Evolutionary conservation across 2,797 vertebrate species (phyloP), one percentile per base, ranked within the genome.

Genomic region (Gephyroberyx darwinii): DNA sequence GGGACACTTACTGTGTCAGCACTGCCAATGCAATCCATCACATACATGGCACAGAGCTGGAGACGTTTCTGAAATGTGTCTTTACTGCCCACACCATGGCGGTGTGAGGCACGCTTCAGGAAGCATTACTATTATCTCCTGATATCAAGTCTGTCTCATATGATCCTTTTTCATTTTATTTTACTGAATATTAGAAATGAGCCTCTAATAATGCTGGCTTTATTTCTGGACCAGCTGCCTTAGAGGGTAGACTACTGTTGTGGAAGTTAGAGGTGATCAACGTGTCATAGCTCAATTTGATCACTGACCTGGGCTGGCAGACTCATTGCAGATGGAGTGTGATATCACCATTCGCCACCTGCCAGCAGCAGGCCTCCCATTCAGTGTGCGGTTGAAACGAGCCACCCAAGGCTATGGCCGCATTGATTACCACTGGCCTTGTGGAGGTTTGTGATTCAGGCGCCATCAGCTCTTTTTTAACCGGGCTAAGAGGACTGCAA

Each of bases 41-140:
- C 64, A 66, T n/a, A 33, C 12, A 9, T 62, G 47, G 33, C 58
- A 68, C 56, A 73, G 41, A 69, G 61, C 43, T 61, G 16, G 50
- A 71, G 59, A 84, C 65, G 33, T 67, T 78, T 48, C 74, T 81
- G 66, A 86, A 81, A 81, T 83, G 66, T 81, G 70, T 74, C 68
- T 51, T 31, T 50, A 48, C 17, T 64, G 51, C 56, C 55, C 5
- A 5, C 39, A 51, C 53, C 52, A 35, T 33, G 1, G 30, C 65
- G 48, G 47, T 19, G 7, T 56, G 20, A 65, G 35, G 17, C 22
- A 83, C 30, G 12, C 56, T 39, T 35, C 9, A 12, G 39, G 33
- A 37, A 58, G 35, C 39, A 37, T 37, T 58, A 19, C 31, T 14
- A 58, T 39, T 39, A 58, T 20, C 35, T 35, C 56, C 8, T 3